Evolutionary conservation across 2,888 invertebrate genomes (phyloP).

Genomic region (Leptopilina syphax): DNA sequence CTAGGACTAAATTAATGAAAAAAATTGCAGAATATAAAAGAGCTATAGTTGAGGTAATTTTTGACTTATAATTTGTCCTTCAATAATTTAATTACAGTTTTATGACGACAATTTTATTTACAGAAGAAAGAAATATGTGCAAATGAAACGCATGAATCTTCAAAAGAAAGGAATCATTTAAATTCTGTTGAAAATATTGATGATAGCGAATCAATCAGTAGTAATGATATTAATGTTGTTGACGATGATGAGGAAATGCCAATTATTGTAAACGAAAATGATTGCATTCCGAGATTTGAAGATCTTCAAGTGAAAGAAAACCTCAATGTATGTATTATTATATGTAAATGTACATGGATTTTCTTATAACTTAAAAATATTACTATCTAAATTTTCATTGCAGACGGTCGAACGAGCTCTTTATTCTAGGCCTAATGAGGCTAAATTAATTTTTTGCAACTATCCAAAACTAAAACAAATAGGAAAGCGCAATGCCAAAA

Average conservation of each 20-base stretch:
- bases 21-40: constrained; percentile 3
- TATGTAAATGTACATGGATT: background rate
- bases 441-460: background rate
- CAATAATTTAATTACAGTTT: background rate
- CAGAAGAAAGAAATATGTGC: background rate
- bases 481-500: background rate
- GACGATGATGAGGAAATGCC: background rate
- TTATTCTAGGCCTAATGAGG: background rate
- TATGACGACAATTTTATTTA: background rate
- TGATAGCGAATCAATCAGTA: background rate
- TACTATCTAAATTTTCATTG: background rate
- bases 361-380: no score
- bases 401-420: background rate
- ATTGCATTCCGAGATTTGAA: background rate
- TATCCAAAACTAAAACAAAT: background rate
- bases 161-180: background rate
- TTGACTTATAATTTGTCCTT: background rate
- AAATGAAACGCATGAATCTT: background rate
- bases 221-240: background rate
- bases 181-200: background rate
- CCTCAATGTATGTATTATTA: background rate
- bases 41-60: background rate
- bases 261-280: background rate
- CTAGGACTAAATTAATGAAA: background rate
- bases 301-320: background rate